phyloP scores from a whole-genome alignment of 2,113 vertebrate genomes.

The Grus americana region DNA sequence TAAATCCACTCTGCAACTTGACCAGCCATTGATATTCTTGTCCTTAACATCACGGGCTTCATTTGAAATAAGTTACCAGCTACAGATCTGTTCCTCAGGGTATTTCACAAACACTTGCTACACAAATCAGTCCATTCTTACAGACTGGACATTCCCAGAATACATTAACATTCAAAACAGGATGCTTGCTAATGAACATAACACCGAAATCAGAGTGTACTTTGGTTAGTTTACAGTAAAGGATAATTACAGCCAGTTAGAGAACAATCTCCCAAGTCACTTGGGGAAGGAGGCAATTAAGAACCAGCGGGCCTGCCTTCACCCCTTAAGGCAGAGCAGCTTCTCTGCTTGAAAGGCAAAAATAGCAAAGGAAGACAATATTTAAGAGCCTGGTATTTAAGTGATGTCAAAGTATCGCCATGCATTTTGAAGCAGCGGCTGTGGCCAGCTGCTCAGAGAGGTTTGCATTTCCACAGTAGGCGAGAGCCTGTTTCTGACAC shows the following conservation, averaged over 20 bases:
- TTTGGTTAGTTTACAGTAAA: slow-evolving; percentile 26
- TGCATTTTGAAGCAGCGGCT: not conserved
- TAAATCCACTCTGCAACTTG: not conserved
- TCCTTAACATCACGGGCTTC: not conserved
- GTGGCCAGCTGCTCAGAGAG: not conserved
- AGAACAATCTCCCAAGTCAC: slow-evolving; percentile 6
- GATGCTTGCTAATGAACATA: not conserved
- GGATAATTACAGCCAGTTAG: slow-evolving; percentile 42
- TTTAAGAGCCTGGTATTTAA: not conserved
- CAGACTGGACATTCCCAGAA: not conserved
- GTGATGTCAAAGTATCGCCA: not conserved
- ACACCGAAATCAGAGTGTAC: not conserved
- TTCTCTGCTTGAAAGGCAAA: not conserved
- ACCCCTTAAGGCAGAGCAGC: not conserved
- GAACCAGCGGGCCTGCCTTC: not conserved
- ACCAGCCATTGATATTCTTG: not conserved
- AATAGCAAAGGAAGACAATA: not conserved
- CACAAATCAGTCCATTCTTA: not conserved
- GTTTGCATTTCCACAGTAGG: fast-evolving
- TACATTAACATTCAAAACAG: slow-evolving; percentile 16
- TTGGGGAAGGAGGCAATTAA: slow-evolving; percentile 19
- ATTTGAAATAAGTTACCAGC: not conserved
- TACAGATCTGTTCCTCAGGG: not conserved
- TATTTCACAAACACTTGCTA: not conserved
- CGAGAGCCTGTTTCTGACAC: not conserved